phyloP scores from a whole-genome alignment of 2,113 vertebrate genomes.

The Marmota flaviventris region DNA sequence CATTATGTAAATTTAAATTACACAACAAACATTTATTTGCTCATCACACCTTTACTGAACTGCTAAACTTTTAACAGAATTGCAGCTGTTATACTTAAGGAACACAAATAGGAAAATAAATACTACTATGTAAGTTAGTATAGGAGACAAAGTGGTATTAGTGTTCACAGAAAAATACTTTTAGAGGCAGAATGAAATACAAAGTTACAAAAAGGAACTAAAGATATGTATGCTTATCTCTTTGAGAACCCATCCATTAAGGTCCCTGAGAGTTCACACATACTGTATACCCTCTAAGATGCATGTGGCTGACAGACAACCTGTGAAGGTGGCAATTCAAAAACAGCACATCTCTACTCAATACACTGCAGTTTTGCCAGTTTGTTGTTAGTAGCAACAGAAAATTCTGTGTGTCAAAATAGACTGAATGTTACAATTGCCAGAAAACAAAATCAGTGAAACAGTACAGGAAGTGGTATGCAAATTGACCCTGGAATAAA shows the following conservation, averaged over 20 bases:
- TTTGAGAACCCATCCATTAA: not conserved
- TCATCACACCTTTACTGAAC: not conserved
- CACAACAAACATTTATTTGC: not conserved
- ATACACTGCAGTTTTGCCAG: not conserved
- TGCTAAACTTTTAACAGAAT: not conserved
- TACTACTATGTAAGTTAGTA: not conserved
- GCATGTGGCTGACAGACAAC: not conserved
- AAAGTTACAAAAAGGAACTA: not conserved
- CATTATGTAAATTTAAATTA: not conserved
- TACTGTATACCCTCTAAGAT: not conserved
- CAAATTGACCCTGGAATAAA: not conserved
- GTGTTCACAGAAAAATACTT: not conserved
- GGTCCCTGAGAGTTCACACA: not conserved
- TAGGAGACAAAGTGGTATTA: not conserved
- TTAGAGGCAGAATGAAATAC: not conserved
- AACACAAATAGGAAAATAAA: not conserved
- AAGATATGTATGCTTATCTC: not conserved
- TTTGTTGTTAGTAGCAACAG: not conserved
- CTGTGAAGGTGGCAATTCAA: not conserved
- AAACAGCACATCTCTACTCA: not conserved
- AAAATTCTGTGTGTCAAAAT: not conserved
- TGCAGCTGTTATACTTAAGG: not conserved
- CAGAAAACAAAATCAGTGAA: not conserved
- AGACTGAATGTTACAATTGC: not conserved
- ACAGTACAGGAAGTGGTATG: not conserved